Evolutionary conservation across 2,113 vertebrate genomes (phyloP).

Genomic region (Cyprinodon tularosa): DNA sequence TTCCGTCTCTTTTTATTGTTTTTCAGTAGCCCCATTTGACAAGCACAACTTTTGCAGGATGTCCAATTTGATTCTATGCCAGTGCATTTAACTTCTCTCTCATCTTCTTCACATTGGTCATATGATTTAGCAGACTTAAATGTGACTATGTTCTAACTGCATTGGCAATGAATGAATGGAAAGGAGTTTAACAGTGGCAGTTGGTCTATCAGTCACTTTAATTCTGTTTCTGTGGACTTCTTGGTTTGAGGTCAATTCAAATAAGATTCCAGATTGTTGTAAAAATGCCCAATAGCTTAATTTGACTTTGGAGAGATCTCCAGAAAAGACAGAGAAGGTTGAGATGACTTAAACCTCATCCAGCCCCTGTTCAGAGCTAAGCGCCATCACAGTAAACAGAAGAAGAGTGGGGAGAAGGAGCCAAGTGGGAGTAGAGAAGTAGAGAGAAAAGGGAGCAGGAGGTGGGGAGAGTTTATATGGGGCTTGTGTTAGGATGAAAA

Average conservation of each 20-base stretch:
- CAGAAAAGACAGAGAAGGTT: constrained; percentile 14
- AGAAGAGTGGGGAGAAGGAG: constrained; percentile 41
- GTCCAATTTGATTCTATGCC: constrained; percentile 42
- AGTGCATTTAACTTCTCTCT: constrained; percentile 16
- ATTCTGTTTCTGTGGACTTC: constrained; percentile 8
- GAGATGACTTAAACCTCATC: constrained; percentile 24
- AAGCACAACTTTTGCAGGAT: constrained; percentile 29
- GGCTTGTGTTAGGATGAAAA: constrained; percentile 75
- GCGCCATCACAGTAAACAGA: constrained; percentile 25
- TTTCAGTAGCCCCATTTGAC: constrained; percentile 43
- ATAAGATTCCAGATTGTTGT: constrained; percentile 10
- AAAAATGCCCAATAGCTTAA: constrained; percentile 19
- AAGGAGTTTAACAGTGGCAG: constrained; percentile 9
- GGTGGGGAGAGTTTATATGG: constrained; percentile 50
- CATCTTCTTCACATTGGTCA: constrained; percentile 8
- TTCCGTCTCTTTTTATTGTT: constrained; percentile 29
- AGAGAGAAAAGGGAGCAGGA: constrained; percentile 51
- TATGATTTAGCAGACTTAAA: not conserved
- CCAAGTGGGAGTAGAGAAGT: constrained; percentile 55
- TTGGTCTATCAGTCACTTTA: not conserved
- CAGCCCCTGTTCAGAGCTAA: constrained; percentile 23
- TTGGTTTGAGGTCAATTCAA: constrained; percentile 23
- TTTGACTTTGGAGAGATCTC: constrained; percentile 13
- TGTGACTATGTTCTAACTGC: not conserved
- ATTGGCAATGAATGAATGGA: not conserved